phyloP scores from a whole-genome alignment of 2,797 vertebrate species.

The Fundulus diaphanus region DNA sequence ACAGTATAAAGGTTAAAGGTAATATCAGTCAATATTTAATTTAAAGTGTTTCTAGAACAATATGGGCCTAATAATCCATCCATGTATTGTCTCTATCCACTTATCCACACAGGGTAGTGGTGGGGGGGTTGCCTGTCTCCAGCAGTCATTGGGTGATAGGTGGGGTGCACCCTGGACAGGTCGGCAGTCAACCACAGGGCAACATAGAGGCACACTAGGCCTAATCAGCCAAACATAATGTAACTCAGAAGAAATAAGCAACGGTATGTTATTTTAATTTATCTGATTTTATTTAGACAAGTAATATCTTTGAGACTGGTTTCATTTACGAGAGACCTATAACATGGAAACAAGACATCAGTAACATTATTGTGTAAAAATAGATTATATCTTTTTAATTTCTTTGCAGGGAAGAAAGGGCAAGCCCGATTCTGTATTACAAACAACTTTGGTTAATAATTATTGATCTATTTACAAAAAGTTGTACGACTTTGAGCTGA shows the following conservation, averaged over 20 bases:
- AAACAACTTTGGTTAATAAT: not conserved
- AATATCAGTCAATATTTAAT: not conserved
- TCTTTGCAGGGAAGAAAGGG: not conserved
- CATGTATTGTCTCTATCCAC: too few species aligned
- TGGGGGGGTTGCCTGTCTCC: too few species aligned
- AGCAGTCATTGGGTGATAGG: too few species aligned
- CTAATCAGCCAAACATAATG: not conserved
- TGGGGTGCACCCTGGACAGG: too few species aligned
- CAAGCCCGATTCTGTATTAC: not conserved
- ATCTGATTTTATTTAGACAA: too few species aligned
- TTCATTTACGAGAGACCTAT: too few species aligned
- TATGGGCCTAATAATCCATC: not conserved
- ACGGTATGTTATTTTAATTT: not conserved
- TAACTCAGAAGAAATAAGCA: not conserved
- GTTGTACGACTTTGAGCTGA: not conserved
- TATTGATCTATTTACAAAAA: not conserved
- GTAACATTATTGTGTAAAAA: not conserved
- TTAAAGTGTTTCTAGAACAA: not conserved
- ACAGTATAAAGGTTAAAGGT: not conserved
- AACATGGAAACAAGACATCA: too few species aligned
- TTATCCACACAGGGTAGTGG: too few species aligned
- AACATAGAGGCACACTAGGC: too few species aligned
- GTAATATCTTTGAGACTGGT: too few species aligned
- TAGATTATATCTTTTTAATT: not conserved
- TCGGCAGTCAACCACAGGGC: too few species aligned